Conservation (phyloP, 2,888 invertebrate species). For the Metallyticus violacea region DNA sequence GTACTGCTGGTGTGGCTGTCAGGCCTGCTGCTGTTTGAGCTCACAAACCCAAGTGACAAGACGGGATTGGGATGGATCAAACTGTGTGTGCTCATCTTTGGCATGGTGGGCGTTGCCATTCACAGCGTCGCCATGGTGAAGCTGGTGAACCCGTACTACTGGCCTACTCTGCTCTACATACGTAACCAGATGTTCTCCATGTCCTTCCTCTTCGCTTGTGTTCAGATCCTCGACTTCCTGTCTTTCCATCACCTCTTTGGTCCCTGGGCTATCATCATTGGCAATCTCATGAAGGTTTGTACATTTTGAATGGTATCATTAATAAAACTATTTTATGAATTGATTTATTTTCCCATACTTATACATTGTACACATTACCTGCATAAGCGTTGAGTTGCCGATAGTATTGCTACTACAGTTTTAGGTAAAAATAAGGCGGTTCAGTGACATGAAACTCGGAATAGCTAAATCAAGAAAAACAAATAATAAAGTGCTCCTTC, state of each 20-base stretch:
- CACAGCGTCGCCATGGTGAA: slow-evolving; percentile 80
- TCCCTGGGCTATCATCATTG: slow-evolving; percentile 99
- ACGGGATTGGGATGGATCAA: slow-evolving; percentile 95
- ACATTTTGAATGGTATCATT: too few relatives aligned
- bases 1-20: slow-evolving; percentile 91
- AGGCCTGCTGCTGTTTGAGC: slow-evolving; percentile 90
- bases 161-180: slow-evolving; percentile 88
- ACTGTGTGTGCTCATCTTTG: slow-evolving; percentile 79
- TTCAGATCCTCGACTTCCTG: slow-evolving; percentile 95
- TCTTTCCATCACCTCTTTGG: slow-evolving; percentile 99
- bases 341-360: too few relatives aligned
- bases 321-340: too few relatives aligned
- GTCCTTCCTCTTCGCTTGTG: slow-evolving; percentile 92
- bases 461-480: too few relatives aligned
- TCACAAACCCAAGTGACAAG: slow-evolving; percentile 97
- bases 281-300: slow-evolving; percentile 82
- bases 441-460: too few relatives aligned
- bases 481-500: too few relatives aligned
- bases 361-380: too few relatives aligned
- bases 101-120: slow-evolving; percentile 85
- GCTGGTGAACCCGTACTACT: slow-evolving; percentile 60
- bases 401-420: too few relatives aligned
- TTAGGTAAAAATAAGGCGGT: too few relatives aligned
- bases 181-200: slow-evolving; percentile 96
- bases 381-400: too few relatives aligned